Conservation (phyloP, 2,113 vertebrate species). For the Percopsis transmontana region DNA sequence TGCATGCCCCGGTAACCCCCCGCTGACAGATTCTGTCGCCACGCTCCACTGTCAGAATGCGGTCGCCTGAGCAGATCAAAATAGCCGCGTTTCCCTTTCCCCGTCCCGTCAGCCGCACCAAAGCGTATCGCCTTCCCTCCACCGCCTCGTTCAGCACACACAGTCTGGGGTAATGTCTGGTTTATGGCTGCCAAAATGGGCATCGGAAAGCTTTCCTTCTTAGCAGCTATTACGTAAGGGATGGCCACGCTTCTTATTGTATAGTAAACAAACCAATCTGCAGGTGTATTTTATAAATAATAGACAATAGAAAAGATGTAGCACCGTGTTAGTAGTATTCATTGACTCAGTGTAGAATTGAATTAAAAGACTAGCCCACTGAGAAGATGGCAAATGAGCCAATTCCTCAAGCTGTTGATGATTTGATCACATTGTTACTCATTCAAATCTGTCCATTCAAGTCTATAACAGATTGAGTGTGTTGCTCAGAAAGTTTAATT, state of each 20-base stretch:
- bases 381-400: conserved; percentile 22
- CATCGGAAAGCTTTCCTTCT: background rate
- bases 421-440: conserved; percentile 18
- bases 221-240: conserved; percentile 4
- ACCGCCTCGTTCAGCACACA: conserved; percentile 28
- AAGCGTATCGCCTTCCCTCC: conserved; percentile 28
- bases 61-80: conserved; percentile 64
- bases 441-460: background rate
- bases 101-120: conserved; percentile 24
- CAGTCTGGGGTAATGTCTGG: conserved; percentile 25
- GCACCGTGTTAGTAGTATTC: conserved; percentile 5
- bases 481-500: background rate
- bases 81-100: conserved; percentile 57
- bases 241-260: conserved; percentile 2
- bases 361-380: background rate
- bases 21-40: conserved; percentile 72
- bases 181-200: conserved; percentile 3
- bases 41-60: conserved; percentile 62
- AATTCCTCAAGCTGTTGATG: conserved; percentile 26
- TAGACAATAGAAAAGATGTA: conserved; percentile 19
- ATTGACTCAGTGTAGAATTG: no score
- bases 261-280: background rate
- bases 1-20: conserved; percentile 41
- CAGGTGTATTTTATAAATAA: background rate
- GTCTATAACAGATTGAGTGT: background rate